Conservation (phyloP, 1,140 invertebrate genomes). For the Halyomorpha halys region DNA sequence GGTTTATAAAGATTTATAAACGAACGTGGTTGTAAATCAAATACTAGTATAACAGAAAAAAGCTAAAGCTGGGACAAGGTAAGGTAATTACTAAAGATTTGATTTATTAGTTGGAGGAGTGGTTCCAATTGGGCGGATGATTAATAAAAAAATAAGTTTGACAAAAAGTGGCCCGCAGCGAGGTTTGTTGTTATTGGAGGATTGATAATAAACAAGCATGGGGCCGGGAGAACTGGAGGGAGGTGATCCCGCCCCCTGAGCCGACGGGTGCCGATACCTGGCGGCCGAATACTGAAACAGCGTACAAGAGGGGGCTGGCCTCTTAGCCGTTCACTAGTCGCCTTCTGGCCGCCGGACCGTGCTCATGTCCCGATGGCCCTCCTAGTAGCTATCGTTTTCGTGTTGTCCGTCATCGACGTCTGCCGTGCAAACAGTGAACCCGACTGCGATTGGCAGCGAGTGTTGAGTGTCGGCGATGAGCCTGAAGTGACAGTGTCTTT, state of each 20-base stretch:
- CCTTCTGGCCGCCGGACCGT: slow-evolving; percentile 5
- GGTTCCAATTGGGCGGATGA: slow-evolving; percentile 7
- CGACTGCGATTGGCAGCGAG: slow-evolving; percentile 36
- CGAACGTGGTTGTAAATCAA: no score
- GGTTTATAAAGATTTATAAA: no score
- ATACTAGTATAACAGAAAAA: no score
- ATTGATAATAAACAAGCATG: slow-evolving; percentile 17
- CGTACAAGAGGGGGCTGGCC: slow-evolving; percentile 4
- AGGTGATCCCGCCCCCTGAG: slow-evolving; percentile 1
- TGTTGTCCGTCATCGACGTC: slow-evolving; percentile 4
- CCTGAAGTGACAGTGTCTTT: slow-evolving; percentile 44
- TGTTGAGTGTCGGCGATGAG: slow-evolving; percentile 52
- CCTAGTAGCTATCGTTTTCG: slow-evolving; percentile 18
- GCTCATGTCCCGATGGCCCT: slow-evolving; percentile 15
- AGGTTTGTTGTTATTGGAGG: slow-evolving; percentile 14
- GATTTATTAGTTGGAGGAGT: no score
- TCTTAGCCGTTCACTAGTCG: background rate
- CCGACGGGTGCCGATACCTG: slow-evolving; percentile 23
- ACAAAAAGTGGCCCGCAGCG: background rate
- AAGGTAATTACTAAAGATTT: no score
- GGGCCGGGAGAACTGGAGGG: background rate
- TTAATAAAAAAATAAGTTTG: slow-evolving; percentile 7
- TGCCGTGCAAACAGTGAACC: slow-evolving; percentile 29
- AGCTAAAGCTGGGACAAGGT: no score
- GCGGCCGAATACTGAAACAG: slow-evolving; percentile 8